A percentile compares a stretch with the other conserved stretches of the same genome.
phyloP scores from a whole-genome alignment of 2,113 vertebrate genomes.

The Hypocryptadius cinnamomeus region DNA sequence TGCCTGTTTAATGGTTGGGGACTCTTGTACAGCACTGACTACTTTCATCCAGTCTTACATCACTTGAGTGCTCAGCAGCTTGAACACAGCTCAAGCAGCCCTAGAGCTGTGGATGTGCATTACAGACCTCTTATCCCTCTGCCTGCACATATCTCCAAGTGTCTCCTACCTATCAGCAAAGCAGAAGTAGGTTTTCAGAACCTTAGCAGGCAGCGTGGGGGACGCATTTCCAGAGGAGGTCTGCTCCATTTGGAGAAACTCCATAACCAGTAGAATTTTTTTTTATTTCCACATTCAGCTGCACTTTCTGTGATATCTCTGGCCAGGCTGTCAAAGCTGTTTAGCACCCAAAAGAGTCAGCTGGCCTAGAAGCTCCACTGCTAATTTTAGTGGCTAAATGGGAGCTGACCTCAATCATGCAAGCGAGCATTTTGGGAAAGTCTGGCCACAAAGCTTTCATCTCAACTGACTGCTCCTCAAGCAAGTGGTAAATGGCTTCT shows the following conservation, averaged over 20 bases:
- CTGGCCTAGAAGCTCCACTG: background rate
- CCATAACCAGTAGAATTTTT: background rate
- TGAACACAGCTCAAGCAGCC: background rate
- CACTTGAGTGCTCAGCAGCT: background rate
- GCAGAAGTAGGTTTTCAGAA: background rate
- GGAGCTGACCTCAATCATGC: background rate
- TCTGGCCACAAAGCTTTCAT: background rate
- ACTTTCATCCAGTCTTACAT: background rate
- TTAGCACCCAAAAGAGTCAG: background rate
- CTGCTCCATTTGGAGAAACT: background rate
- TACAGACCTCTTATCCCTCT: background rate
- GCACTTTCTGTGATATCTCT: background rate
- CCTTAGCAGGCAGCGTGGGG: background rate
- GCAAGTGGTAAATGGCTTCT: background rate
- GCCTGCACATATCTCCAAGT: background rate
- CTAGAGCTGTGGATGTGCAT: background rate
- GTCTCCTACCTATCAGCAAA: background rate
- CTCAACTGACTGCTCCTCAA: background rate
- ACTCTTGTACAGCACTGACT: background rate
- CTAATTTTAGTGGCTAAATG: background rate
- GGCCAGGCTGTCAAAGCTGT: background rate
- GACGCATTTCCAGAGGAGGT: accelerated
- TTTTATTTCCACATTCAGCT: background rate
- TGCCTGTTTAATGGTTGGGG: background rate
- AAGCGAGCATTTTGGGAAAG: background rate